Base-by-base conservation (phyloP, 1,140 invertebrate genomes). In the Helicoverpa zea region DNA sequence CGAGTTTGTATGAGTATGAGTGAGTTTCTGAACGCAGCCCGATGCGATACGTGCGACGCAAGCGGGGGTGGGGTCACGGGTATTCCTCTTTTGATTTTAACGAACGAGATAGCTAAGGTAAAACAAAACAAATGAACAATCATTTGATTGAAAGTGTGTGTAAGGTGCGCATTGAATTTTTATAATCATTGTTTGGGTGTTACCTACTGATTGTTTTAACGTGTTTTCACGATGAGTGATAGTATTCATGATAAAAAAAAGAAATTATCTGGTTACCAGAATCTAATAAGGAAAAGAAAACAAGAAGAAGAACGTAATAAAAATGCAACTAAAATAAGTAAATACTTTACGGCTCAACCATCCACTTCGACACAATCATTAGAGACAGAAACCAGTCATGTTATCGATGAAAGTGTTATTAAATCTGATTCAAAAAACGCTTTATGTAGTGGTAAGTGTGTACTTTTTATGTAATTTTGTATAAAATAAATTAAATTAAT, bases 261-360 rank as follows among this genome's bases (percentile, higher is more conserved):
- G 23, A 18, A 61, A 29, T 61, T 61, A 61, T 61, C 23, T 61
- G 58, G 58, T 61, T 61, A 61, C 58, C 58, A 61, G 58, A 66
- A 66, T 66, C 23, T 66, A 66, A 66, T 35, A 66, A 61, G 66
- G 66, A 63, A 73, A 78, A 51, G 74, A 58, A 76, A 81, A 70
- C 51, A 49, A 81, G 73, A 63, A 75, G 76, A 79, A 82, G 70
- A 82, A 81, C 80, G 35, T 81, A 43, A 81, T 81, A 70, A 81
- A 81, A 81, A 81, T 81, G 18, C 52, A 68, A 82, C 81, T 82
- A 63, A 77, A 59, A 59, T 59, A 59, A 59, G 14, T 59, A 59
- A 59, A 59, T 59, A 52, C 10, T 74, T 74, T 75, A 75, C 80
- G 64, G 74, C 80, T 59, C 56, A 52, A 72, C 73, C 74, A 78